These are phyloP conservation scores for Montipora capitata DNA, from an alignment of 92 coral and sea anemone species.

Conservation along the genomic window DNA sequence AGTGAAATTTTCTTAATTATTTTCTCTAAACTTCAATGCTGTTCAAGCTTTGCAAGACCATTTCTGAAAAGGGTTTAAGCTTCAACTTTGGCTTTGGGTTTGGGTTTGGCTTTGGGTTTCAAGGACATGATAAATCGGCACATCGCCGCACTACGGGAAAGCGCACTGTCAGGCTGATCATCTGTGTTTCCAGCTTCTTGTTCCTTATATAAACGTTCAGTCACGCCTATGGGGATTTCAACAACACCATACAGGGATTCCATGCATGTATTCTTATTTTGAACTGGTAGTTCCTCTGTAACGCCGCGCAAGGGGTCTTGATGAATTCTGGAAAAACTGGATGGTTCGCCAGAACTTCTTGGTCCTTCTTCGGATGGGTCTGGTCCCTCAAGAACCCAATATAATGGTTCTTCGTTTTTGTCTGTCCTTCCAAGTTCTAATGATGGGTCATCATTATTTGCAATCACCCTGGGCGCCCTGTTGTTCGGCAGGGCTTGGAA, in stretches of 20 bases:
- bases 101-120: neutral
- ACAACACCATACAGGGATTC: too few species aligned
- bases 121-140: constrained; percentile 4
- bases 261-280: neutral
- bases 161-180: neutral
- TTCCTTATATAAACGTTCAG: too few species aligned
- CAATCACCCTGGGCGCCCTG: constrained; percentile 12
- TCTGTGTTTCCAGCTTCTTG: too few species aligned
- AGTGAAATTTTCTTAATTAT: too few species aligned
- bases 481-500: constrained; percentile 17
- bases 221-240: too few species aligned
- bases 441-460: neutral
- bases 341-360: neutral
- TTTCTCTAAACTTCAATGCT: too few species aligned
- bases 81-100: neutral
- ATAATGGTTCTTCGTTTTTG: constrained; percentile 1
- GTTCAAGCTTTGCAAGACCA: too few species aligned
- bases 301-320: constrained; percentile 1
- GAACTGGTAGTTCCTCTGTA: neutral
- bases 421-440: neutral
- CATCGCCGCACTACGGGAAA: neutral
- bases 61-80: neutral
- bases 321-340: neutral
- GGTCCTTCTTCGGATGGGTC: neutral
- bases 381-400: constrained; percentile 24